Base-by-base conservation (phyloP, 1,140 invertebrate genomes). In the Heliothis virescens region DNA sequence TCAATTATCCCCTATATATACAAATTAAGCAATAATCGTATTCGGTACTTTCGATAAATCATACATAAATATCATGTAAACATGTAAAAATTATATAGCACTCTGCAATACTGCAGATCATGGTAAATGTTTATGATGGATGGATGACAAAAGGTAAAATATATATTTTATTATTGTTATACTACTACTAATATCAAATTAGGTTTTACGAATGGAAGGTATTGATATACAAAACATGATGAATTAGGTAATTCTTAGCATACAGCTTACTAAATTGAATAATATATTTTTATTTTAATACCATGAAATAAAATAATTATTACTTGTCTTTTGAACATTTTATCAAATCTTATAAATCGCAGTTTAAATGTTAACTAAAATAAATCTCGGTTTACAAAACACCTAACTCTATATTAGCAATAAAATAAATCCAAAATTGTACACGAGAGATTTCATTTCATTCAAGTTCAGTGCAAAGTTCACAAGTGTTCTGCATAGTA, bases 361-460 rank as follows among this genome's bases (percentile, higher is more conserved):
- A 75, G 48, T 65, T 53, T 63, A 76, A 65, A 74, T 60, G 21
- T 65, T 34, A 77, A 77, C 50, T 65, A 77, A 63, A 77, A 77
- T 65, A 78, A 78, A 65, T 69, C 55, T 82, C 78, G 67, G 74
- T 83, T 85, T 82, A 86, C 79, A 84, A 83, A 87, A 87, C 59
- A 80, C 72, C 79, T 84, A 83, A 82, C 79, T 82, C 81, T 82
- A 84, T 53, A 71, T 83, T 80, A 87, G 57, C 79, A 82, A 83
- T 78, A 85, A 81, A 84, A 81, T 82, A 85, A 85, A 82, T 67
- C 82, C 75, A 85, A 84, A 83, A 86, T 81, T 84, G 76, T 86
- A 86, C 84, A 86, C 77, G 79, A 80, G 85, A 85, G 79, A 84
- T 88, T 85, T 86, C 80, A 78, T 78, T 78, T 73, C 78, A 79